Base-by-base conservation (phyloP, 2,797 vertebrate species). In the Enteromius argenteus region DNA sequence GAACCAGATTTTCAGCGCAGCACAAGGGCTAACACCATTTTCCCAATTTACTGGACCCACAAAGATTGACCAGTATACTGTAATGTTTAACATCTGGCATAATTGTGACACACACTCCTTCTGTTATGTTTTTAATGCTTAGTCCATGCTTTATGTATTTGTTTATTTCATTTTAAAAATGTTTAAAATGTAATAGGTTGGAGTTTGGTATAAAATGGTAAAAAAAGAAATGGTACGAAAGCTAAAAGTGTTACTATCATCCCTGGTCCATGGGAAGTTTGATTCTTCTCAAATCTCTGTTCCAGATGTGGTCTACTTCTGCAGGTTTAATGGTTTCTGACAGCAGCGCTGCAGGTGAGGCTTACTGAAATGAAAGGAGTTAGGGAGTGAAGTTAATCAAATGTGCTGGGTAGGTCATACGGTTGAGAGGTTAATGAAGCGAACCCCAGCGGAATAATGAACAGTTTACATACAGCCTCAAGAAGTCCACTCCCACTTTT, bases 351-450 rank as follows among this genome's bases (percentile, higher is more conserved):
- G 89, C 92, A 93, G 93, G 93, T 93, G 91, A 90, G 78, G 90
- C 89, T 94, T 93, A 93, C 92, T 91, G 91, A 92, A 92, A 85
- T 69, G 79, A 80, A 56, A 87, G 35, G 91, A 90, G 90, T 92
- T 93, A 91, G 91, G 49, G 89, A 91, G 91, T 81, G 91, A 93
- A 94, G 88, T 92, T 90, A 95, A 96, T 94, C 94, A 94, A 94
- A 89, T 0, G 86, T 95, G 91, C 89, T 82, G 91, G 77, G 76
- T 89, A 91, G 90, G 93, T 96, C 94, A 92, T 94, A 94, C 95
- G 95, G 96, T 95, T 95, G 96, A 96, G 96, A 96, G 95, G 95
- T 94, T 96, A 98, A 97, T 96, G 95, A 97, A 95, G 92, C 94
- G 92, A 94, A 94, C 93, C 95, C 94, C 87, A 90, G 91, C 93